Conservation (phyloP, 2,797 vertebrate species). For the Micromesistius poutassou region DNA sequence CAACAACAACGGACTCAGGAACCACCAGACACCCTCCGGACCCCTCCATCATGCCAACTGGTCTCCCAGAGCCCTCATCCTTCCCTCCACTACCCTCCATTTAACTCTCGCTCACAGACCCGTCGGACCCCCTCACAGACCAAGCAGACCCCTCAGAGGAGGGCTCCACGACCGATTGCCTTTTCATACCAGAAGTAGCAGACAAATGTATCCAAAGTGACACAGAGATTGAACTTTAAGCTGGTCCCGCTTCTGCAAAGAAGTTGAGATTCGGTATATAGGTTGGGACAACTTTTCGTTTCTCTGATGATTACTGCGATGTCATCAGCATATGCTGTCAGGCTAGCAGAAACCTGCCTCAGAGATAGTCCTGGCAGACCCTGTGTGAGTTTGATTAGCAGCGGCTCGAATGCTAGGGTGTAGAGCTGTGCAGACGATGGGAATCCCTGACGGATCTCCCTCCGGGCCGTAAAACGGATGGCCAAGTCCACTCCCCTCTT, state of each 20-base stretch:
- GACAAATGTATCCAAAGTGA: not conserved
- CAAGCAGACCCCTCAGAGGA: not conserved
- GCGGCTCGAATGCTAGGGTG: not conserved
- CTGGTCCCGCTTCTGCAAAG: not conserved
- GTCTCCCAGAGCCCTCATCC: not conserved
- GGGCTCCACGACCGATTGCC: not conserved
- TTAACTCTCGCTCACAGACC: not conserved
- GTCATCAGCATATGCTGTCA: not conserved
- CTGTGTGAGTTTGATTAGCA: not conserved
- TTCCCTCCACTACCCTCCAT: not conserved
- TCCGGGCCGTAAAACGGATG: not conserved
- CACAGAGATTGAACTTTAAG: not conserved
- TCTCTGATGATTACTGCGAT: not conserved
- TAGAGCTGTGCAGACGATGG: not conserved
- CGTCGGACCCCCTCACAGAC: not conserved
- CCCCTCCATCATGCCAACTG: not conserved
- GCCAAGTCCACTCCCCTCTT: not conserved
- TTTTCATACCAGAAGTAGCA: not conserved
- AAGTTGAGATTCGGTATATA: not conserved
- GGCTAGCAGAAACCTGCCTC: not conserved
- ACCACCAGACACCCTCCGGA: conserved; percentile 35
- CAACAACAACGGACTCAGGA: conserved; percentile 4
- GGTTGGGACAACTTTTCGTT: not conserved
- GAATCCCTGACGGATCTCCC: not conserved
- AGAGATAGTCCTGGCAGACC: not conserved